phyloP scores from a whole-genome alignment of 2,888 invertebrate genomes.

The Helleia helle region DNA sequence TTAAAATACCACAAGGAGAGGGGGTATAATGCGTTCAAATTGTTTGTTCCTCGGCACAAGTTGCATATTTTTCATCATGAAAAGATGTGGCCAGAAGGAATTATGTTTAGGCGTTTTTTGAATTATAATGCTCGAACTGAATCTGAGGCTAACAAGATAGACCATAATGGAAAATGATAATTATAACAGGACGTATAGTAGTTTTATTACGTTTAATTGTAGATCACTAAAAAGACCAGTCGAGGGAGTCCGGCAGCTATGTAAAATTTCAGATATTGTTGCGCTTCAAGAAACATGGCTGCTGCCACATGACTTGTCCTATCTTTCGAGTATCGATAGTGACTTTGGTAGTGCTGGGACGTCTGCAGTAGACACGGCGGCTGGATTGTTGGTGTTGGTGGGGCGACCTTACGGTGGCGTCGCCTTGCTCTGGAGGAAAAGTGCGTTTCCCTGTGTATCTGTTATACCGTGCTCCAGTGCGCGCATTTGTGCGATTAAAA shows the following conservation, averaged over 20 bases:
- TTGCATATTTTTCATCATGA: constrained; percentile 4
- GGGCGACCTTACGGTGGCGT: not conserved
- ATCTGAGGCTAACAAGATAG: no score
- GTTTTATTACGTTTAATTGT: no score
- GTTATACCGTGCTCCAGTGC: constrained; percentile 12
- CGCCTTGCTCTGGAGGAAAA: not conserved
- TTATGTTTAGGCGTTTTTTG: constrained; percentile 10
- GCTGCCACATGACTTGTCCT: not conserved
- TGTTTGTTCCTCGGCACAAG: constrained; percentile 3
- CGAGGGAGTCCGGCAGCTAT: no score
- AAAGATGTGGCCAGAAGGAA: constrained; percentile 10
- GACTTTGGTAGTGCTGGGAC: not conserved
- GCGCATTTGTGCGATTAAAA: constrained; percentile 6
- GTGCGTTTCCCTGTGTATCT: constrained; percentile 9
- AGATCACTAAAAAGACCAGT: not conserved
- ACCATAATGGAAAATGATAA: no score
- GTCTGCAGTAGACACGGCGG: not conserved
- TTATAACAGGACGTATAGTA: no score
- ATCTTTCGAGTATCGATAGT: not conserved
- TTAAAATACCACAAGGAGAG: constrained; percentile 11
- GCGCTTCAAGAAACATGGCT: not conserved
- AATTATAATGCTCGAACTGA: no score
- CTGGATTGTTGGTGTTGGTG: not conserved
- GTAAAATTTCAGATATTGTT: not conserved
- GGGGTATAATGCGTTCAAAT: constrained; percentile 8